A percentile compares a stretch with the other conserved stretches of the same genome.
phyloP scores from a whole-genome alignment of 2,113 vertebrate genomes.

The Cyphomyrus discorhynchus region DNA sequence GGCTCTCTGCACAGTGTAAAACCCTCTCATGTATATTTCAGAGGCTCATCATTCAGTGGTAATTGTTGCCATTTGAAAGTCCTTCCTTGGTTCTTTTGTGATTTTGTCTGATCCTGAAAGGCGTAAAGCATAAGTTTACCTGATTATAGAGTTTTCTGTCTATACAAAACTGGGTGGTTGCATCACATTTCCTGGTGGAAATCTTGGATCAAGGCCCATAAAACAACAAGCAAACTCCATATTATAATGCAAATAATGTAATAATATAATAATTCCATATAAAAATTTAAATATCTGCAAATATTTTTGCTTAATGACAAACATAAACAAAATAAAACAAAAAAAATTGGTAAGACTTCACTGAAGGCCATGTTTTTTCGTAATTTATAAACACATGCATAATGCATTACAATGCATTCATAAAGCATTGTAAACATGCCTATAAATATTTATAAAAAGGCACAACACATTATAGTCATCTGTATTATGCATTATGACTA shows the following conservation, averaged over 20 bases:
- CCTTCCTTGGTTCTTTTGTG: neutral
- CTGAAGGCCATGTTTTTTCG: too few relatives aligned
- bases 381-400: neutral
- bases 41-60: neutral
- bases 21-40: neutral
- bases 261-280: neutral
- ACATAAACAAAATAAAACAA: neutral
- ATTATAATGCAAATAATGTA: neutral
- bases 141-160: neutral
- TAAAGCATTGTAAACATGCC: neutral
- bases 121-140: neutral
- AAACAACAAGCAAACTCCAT: neutral
- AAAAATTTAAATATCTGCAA: neutral
- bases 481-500: neutral
- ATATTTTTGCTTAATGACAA: neutral
- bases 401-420: neutral
- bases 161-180: neutral
- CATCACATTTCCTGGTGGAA: neutral
- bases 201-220: neutral
- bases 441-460: neutral
- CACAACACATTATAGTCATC: neutral
- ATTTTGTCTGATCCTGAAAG: neutral
- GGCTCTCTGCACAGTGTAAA: neutral
- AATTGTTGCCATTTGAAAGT: neutral
- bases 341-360: neutral